These are phyloP conservation scores for Trematomus loennbergii DNA, from an alignment of 2,113 vertebrate species.

Conservation along the genomic window DNA sequence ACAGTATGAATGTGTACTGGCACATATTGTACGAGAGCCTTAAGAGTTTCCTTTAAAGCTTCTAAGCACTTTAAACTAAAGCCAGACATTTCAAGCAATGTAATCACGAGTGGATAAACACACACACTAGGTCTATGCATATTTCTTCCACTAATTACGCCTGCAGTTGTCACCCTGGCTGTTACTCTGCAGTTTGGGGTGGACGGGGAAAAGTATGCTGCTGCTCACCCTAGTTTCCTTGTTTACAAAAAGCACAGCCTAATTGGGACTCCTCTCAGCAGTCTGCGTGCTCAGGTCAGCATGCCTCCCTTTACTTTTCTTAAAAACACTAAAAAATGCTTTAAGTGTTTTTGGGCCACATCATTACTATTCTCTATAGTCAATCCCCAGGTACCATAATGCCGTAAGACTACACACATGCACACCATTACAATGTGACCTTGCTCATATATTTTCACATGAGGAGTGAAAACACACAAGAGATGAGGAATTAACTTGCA, in stretches of 20 bases:
- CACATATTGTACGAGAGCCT: too few species aligned
- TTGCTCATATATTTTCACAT: neutral
- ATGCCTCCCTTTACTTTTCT: neutral
- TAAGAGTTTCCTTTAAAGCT: too few species aligned
- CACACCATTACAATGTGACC: neutral
- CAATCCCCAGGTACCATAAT: neutral
- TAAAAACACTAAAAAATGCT: neutral
- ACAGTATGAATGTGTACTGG: too few species aligned
- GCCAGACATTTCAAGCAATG: neutral
- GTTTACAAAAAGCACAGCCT: conserved; percentile 20
- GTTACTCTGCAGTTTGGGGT: neutral
- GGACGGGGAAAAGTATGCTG: neutral
- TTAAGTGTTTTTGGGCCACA: too few species aligned
- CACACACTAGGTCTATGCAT: neutral
- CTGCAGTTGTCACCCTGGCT: neutral
- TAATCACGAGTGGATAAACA: conserved; percentile 13
- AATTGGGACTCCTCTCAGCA: too few species aligned
- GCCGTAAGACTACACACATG: neutral
- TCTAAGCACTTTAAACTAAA: neutral
- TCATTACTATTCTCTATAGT: neutral
- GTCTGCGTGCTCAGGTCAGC: neutral
- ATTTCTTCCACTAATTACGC: conserved; percentile 16
- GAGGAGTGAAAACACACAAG: conserved; percentile 8
- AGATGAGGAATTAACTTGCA: neutral
- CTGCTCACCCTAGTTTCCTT: neutral